Percentiles rank a stretch among this genome's conserved stretches.
These are phyloP conservation scores for Drosophila monieri DNA, from an alignment of 2,888 invertebrate genomes.

Conservation along the genomic window DNA sequence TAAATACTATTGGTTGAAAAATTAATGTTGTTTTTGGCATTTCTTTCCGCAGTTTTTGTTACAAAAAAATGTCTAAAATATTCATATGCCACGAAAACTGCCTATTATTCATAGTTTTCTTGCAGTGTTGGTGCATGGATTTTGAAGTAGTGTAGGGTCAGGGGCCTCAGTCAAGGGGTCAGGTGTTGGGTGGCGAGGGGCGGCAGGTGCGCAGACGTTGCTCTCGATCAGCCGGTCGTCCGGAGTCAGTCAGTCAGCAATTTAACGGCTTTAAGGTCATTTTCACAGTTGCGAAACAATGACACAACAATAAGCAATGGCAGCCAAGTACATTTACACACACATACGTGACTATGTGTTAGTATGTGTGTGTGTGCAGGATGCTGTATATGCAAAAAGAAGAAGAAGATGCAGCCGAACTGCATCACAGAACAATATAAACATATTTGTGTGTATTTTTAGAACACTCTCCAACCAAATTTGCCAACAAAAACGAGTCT, in stretches of 20 bases:
- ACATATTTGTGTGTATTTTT: constrained; percentile 41
- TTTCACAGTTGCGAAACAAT: constrained; percentile 72
- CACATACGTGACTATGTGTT: neutral
- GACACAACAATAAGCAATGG: constrained; percentile 64
- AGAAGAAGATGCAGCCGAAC: constrained; percentile 25
- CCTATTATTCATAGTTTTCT: neutral
- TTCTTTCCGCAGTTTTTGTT: too few relatives aligned
- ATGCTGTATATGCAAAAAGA: constrained; percentile 19
- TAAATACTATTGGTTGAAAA: too few relatives aligned
- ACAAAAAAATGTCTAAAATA: too few relatives aligned
- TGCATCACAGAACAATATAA: constrained; percentile 34
- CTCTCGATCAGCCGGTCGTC: constrained; percentile 49
- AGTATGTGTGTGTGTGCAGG: constrained; percentile 3
- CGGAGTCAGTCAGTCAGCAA: constrained; percentile 44
- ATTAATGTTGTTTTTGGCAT: too few relatives aligned
- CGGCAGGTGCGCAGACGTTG: constrained; percentile 43
- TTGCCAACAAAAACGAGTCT: constrained; percentile 8
- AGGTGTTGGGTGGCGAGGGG: constrained; percentile 14
- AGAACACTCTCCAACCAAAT: constrained; percentile 31
- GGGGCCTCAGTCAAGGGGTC: constrained; percentile 16
- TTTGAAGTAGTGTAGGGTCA: constrained; percentile 1
- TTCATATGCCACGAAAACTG: too few relatives aligned
- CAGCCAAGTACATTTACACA: constrained; percentile 65
- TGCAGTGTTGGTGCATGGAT: constrained; percentile 3
- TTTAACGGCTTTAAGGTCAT: constrained; percentile 78